Base-by-base conservation (phyloP, 2,888 invertebrate genomes). In the Agonopterix heracliana region DNA sequence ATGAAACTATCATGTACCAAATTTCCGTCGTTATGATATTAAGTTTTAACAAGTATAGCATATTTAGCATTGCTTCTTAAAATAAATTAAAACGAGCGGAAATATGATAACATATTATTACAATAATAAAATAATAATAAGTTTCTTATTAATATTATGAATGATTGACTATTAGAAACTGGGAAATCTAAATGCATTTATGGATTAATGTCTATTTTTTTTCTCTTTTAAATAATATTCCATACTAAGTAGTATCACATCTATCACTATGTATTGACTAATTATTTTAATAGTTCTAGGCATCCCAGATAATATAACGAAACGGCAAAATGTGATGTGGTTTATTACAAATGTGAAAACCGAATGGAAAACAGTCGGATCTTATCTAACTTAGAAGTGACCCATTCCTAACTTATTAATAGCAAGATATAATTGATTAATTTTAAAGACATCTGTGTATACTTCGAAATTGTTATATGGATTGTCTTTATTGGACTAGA, bases 401-500 rank as follows among this genome's bases (percentile, higher is more conserved):
- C 60, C 26, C 52, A 64, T 65, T 61, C 63, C 62, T 49, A 64
- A 71, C 64, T 38, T n/a, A 38, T n/a, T 38, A 38, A 41, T 47
- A 68, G 55, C 63, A 60, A 59, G 58, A 63, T 57, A 46, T 47
- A 43, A 43, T 47, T 40, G 13, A 41, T 9, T 17, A 36, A 45
- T 26, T 35, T 40, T 13, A 38, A 14, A 13, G 10, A 41, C 11
- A 41, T 41, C 3, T 38, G 12, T 38, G 41, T 41, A 41, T 12
- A 41, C 41, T 41, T 13, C 41, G 41, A 41, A 41, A 41, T 12
- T 26, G 5, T 11, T 41, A 13, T 38, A 9, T 38, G 68, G 26
- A 62, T 74, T 76, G 76, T 80, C 76, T 81, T 79, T 72, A 70
- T 61, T 70, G 75, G 86, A 86, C 86, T 86, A 86, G 85, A 86